Percentiles rank a stretch among this genome's conserved stretches.
phyloP scores from a whole-genome alignment of 2,797 vertebrate genomes.

The Agapornis canus region DNA sequence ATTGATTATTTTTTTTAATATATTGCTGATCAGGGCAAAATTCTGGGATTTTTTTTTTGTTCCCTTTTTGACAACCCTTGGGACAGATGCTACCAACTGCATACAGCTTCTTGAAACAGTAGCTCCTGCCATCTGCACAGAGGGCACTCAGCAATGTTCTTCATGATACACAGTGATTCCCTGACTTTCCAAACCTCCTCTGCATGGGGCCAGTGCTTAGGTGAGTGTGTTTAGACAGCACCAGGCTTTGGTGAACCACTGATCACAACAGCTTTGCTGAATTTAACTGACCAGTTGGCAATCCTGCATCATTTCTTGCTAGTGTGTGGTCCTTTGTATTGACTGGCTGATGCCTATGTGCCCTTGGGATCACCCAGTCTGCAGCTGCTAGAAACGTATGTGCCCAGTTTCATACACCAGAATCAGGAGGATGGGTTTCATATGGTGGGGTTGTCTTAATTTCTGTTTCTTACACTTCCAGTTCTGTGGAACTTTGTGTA shows the following conservation, averaged over 20 bases:
- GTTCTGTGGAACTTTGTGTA: not conserved
- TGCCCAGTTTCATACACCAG: not conserved
- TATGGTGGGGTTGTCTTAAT: not conserved
- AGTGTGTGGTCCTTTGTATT: accelerated
- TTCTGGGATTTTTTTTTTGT: not conserved
- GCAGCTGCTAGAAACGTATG: accelerated
- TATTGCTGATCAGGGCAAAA: not conserved
- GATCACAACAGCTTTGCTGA: not conserved
- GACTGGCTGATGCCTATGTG: not conserved
- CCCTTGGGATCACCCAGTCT: not conserved
- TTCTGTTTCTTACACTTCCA: not conserved
- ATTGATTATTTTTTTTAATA: not conserved
- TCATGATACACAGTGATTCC: not conserved
- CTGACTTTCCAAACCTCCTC: not conserved
- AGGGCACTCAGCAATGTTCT: not conserved
- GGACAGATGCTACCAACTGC: not conserved
- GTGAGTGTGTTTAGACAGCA: accelerated
- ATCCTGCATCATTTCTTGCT: not conserved
- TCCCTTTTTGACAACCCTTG: not conserved
- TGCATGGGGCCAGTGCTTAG: too few species aligned
- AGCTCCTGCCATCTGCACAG: accelerated
- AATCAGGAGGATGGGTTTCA: not conserved
- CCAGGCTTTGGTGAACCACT: not conserved
- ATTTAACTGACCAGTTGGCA: not conserved
- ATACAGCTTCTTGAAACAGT: not conserved